phyloP scores from a whole-genome alignment of 2,888 invertebrate genomes.

The Tetheella fluctuosa region DNA sequence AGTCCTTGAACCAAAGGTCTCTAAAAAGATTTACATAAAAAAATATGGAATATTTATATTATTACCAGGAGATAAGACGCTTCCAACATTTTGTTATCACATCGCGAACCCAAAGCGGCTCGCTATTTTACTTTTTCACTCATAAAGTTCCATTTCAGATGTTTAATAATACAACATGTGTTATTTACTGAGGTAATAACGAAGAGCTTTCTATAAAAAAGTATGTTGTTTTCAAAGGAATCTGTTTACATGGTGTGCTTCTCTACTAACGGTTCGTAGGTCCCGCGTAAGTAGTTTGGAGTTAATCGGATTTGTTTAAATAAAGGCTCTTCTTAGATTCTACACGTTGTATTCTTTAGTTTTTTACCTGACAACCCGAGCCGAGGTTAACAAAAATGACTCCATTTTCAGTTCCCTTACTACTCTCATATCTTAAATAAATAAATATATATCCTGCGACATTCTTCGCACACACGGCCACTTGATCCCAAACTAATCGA shows the following conservation, averaged over 20 bases:
- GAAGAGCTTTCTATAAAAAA: background rate
- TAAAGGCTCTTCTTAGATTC: too few species aligned
- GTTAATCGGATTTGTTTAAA: too few species aligned
- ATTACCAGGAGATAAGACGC: background rate
- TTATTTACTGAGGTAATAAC: background rate
- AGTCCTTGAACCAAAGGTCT: too few species aligned
- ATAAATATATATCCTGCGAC: too few species aligned
- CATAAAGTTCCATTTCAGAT: background rate
- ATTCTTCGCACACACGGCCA: too few species aligned
- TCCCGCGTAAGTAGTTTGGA: background rate
- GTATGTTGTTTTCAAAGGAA: background rate
- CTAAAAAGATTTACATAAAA: background rate
- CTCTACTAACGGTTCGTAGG: background rate
- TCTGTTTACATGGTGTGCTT: background rate
- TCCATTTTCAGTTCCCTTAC: too few species aligned
- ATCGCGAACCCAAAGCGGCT: background rate
- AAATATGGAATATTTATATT: background rate
- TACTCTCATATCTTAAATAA: too few species aligned
- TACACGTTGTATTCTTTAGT: background rate
- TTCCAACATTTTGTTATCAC: slow-evolving; percentile 1
- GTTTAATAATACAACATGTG: background rate
- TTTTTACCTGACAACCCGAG: background rate
- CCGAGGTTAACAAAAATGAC: too few species aligned
- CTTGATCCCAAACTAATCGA: too few species aligned
- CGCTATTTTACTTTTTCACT: slow-evolving; percentile 1